These are phyloP conservation scores for Chouioia cunea DNA, from an alignment of 2,888 invertebrate species.

Conservation along the genomic window DNA sequence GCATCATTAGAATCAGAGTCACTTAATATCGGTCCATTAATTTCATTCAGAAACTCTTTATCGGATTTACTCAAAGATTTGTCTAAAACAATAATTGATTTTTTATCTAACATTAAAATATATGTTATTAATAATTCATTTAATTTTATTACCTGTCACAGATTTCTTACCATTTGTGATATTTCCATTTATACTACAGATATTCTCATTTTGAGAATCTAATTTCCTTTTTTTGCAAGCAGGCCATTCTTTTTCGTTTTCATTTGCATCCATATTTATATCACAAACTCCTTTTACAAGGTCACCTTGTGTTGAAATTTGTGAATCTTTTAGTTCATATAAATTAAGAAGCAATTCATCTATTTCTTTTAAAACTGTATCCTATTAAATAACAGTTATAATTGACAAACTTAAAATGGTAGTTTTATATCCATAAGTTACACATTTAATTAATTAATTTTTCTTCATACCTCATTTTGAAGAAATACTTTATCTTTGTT, in stretches of 20 bases:
- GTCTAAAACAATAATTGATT: conserved; percentile 12
- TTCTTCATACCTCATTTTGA: conserved; percentile 68
- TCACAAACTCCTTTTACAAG: conserved; percentile 42
- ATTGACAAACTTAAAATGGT: conserved; percentile 29
- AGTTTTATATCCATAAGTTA: no score
- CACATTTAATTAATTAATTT: conserved; percentile 12
- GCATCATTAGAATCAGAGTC: conserved; percentile 58
- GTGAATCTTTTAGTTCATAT: conserved; percentile 55
- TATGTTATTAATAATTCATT: conserved; percentile 4
- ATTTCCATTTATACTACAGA: conserved; percentile 12
- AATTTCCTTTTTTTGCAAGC: conserved; percentile 55
- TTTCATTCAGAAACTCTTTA: conserved; percentile 37
- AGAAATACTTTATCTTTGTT: conserved; percentile 73
- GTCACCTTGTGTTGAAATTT: conserved; percentile 41
- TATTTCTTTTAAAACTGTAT: conserved; percentile 53
- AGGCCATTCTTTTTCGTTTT: conserved; percentile 47
- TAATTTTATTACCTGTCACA: conserved; percentile 28
- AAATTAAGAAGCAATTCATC: conserved; percentile 55
- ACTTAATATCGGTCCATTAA: conserved; percentile 52
- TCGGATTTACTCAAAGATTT: conserved; percentile 22
- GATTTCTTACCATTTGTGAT: background rate
- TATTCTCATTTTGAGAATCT: conserved; percentile 21
- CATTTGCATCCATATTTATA: conserved; percentile 26
- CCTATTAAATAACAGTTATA: conserved; percentile 44
- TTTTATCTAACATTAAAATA: no score